Percentiles rank a stretch among this genome's conserved stretches.
These are phyloP conservation scores for Agrilus biguttatus DNA, from an alignment of 2,888 invertebrate species.

Conservation along the genomic window DNA sequence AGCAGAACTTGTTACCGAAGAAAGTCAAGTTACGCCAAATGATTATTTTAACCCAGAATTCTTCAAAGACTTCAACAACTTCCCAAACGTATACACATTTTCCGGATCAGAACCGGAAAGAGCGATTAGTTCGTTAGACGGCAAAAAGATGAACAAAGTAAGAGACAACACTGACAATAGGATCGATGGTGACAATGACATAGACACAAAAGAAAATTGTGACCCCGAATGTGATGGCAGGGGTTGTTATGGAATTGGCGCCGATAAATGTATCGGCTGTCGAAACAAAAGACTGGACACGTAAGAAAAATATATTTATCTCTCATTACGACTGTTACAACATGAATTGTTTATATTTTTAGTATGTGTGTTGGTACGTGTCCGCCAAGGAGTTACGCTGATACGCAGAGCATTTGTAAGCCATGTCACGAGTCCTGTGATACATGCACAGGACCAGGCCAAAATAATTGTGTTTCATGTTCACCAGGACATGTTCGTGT, in stretches of 20 bases:
- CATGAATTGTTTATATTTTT: constrained; percentile 14
- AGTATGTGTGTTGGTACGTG: constrained; percentile 76
- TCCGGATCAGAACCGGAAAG: constrained; percentile 68
- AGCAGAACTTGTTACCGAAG: constrained; percentile 43
- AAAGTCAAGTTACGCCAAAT: constrained; percentile 41
- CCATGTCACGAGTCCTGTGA: constrained; percentile 82
- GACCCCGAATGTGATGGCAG: constrained; percentile 74
- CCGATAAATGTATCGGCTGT: constrained; percentile 72
- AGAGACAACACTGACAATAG: constrained; percentile 24
- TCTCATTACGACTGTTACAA: not conserved
- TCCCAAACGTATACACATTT: constrained; percentile 60
- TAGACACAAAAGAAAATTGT: constrained; percentile 42
- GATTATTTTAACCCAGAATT: constrained; percentile 51
- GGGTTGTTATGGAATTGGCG: constrained; percentile 76
- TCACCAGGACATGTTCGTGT: constrained; percentile 72
- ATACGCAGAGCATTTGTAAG: constrained; percentile 67
- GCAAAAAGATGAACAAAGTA: constrained; percentile 40
- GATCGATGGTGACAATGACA: constrained; percentile 21
- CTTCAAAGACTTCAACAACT: constrained; percentile 59
- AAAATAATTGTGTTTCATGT: constrained; percentile 74
- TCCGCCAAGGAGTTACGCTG: constrained; percentile 71
- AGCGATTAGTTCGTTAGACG: constrained; percentile 60
- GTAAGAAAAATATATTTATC: constrained; percentile 32
- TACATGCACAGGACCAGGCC: constrained; percentile 77
- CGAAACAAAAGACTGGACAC: constrained; percentile 68